Base-by-base conservation (phyloP, 2,888 invertebrate genomes). In the Ariolimax columbianus region DNA sequence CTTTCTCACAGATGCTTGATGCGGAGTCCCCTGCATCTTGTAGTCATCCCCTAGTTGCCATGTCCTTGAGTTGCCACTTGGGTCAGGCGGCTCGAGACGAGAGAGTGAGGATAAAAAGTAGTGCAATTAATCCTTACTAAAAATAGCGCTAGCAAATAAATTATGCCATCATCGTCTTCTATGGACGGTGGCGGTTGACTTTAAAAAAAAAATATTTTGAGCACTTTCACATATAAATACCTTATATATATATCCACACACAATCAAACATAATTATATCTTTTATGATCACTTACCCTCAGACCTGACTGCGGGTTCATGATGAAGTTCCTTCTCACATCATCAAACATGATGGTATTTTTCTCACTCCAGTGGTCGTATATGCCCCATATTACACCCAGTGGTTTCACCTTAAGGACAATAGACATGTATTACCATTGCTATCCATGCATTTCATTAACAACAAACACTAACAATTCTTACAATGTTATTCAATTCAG, bases 331-430 rank as follows among this genome's bases (percentile, higher is more conserved):
- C 98, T 95, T 83, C 98, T 95, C 66, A 98, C 97, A 92, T 99
- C 99, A 93, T 99, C 99, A 91, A 99, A 97, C 98, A 99, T 99
- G 88, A 99, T 98, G 0, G 98, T 99, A 94, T 99, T 99, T 92
- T 97, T 97, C 0, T 97, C 95, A 77, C 96, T 96, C 94, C 97
- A 99, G 92, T 98, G 97, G 0, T 96, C 95, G 93, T 96, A 98
- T 92, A 98, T 97, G 26, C 98, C 98, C 99, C 99, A 99, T 88
- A 99, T 98, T 0, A 99, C 97, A 11, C 98, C 98, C 84, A 99
- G 95, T 0, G 99, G 98, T 95, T 99, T 99, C 0, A 97, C 97
- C 97, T 97, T 23, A 38, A 82, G 33, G 26, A 30, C 3, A n/a
- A 47, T 9, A 73, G 30, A 70, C n/a, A 63, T 23, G 11, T 23